These are phyloP conservation scores for Formica aserva DNA, from an alignment of 2,888 invertebrate genomes.

Conservation along the genomic window DNA sequence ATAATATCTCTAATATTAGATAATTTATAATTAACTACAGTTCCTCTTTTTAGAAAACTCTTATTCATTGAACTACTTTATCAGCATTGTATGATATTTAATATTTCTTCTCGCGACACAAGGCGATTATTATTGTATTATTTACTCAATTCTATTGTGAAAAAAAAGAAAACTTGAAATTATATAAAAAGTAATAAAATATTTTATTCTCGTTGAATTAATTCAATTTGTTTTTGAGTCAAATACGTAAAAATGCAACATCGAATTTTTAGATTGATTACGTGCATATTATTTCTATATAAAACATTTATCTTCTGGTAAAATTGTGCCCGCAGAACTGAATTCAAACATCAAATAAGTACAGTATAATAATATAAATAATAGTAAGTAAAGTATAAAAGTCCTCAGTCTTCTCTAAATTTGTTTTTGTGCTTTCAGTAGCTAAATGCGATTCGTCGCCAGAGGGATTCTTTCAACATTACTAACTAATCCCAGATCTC, in stretches of 20 bases:
- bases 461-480: slow-evolving; percentile 38
- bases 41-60: not conserved
- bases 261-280: not conserved
- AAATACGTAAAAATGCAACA: not conserved
- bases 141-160: not conserved
- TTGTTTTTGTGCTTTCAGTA: slow-evolving; percentile 24
- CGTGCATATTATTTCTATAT: not conserved
- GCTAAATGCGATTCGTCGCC: slow-evolving; percentile 39
- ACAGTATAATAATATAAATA: not conserved
- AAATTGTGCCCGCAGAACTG: not conserved
- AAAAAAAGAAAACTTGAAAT: not conserved
- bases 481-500: slow-evolving; percentile 50
- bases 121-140: not conserved
- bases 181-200: not conserved
- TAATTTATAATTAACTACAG: not conserved
- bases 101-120: not conserved
- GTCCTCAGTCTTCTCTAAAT: slow-evolving; percentile 28
- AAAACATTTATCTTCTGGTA: not conserved
- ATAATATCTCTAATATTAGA: not conserved
- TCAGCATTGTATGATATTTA: not conserved
- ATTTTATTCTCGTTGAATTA: not conserved
- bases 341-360: slow-evolving; percentile 20
- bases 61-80: not conserved
- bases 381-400: not conserved
- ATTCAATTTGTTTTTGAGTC: not conserved